phyloP scores from a whole-genome alignment of 2,888 invertebrate species.

The Amphiduros pacificus region DNA sequence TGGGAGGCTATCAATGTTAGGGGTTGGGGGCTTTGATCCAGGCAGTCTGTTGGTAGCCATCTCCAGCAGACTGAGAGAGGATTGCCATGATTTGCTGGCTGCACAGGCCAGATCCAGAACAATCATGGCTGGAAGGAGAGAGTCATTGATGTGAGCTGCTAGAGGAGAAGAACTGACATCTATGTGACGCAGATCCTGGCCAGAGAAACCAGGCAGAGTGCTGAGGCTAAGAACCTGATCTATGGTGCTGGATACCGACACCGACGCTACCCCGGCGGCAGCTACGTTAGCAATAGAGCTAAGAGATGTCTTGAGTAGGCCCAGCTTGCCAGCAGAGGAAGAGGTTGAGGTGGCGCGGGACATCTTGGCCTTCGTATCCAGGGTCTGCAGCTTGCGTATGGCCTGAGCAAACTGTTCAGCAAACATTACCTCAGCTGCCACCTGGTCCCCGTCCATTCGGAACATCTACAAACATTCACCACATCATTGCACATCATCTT shows the following conservation, averaged over 20 bases:
- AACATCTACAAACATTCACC: slow-evolving; percentile 52
- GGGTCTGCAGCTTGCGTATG: slow-evolving; percentile 36
- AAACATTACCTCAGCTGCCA: slow-evolving; percentile 46
- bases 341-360: not conserved
- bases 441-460: slow-evolving; percentile 41
- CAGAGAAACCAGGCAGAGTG: slow-evolving; percentile 1
- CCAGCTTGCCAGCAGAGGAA: not conserved
- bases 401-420: slow-evolving; percentile 42
- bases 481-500: too few species aligned
- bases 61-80: slow-evolving; percentile 44
- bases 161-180: not conserved
- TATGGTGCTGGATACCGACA: slow-evolving; percentile 42
- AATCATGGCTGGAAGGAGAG: slow-evolving; percentile 39
- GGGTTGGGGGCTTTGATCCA: too few species aligned
- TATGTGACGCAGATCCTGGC: slow-evolving; percentile 1
- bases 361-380: not conserved
- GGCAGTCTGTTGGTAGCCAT: too few species aligned
- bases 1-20: too few species aligned
- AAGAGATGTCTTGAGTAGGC: slow-evolving; percentile 3
- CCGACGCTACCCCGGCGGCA: slow-evolving; percentile 42
- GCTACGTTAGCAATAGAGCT: slow-evolving; percentile 30
- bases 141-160: slow-evolving; percentile 27
- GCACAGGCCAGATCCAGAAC: slow-evolving; percentile 48
- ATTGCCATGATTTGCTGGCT: slow-evolving; percentile 41
- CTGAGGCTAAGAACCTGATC: slow-evolving; percentile 38